These are phyloP conservation scores for Pseudococcus longispinus DNA, from an alignment of 2,888 invertebrate genomes.

Conservation along the genomic window DNA sequence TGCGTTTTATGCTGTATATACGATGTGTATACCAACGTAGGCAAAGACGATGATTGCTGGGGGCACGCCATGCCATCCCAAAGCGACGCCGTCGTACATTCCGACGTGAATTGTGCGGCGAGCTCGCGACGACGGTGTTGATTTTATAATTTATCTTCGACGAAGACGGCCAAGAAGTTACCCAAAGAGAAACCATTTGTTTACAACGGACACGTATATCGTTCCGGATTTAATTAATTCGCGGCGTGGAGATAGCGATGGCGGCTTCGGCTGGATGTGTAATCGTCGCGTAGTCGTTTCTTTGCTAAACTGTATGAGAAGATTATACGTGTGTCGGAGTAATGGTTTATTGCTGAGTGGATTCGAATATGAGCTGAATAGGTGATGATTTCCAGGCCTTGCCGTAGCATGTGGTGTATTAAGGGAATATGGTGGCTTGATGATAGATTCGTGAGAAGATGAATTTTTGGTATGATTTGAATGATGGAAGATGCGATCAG, in stretches of 20 bases:
- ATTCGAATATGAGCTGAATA: no score
- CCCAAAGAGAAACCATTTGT: conserved; percentile 43
- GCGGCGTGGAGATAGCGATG: background rate
- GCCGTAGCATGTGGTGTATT: no score
- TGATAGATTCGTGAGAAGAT: no score
- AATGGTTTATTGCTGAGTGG: no score
- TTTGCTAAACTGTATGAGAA: background rate
- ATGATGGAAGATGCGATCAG: no score
- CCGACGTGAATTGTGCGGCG: conserved; percentile 39
- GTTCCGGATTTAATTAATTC: conserved; percentile 50
- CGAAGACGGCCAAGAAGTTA: background rate
- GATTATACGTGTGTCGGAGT: background rate
- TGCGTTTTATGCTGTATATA: background rate
- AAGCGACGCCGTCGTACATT: background rate
- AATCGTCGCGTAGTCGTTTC: background rate
- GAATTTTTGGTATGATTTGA: no score
- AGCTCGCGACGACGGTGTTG: conserved; percentile 23
- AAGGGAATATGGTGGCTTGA: no score
- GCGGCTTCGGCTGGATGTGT: background rate
- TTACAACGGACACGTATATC: conserved; percentile 27
- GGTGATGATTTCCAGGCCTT: no score
- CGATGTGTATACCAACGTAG: background rate
- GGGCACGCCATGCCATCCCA: background rate
- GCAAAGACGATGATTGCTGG: background rate
- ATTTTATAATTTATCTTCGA: conserved; percentile 53